Conservation (phyloP, 2,797 vertebrate genomes). For the Buceros bicornis region DNA sequence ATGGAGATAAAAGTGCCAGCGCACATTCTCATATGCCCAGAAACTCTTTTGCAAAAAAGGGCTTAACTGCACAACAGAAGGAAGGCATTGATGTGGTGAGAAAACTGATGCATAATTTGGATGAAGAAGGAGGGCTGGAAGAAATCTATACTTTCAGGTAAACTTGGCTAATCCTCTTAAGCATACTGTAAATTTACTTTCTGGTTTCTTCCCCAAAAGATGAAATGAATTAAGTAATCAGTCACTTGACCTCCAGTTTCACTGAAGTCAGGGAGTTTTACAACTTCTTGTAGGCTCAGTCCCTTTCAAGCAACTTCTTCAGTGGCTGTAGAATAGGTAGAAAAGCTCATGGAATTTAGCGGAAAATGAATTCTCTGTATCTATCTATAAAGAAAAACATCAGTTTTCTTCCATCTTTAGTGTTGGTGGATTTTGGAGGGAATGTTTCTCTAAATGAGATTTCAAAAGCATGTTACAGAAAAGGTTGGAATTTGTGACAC, state of each 20-base stretch:
- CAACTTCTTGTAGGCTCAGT: not conserved
- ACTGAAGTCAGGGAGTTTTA: not conserved
- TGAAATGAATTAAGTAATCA: not conserved
- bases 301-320: not conserved
- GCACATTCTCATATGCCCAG: not conserved
- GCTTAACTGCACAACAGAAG: constrained; percentile 86
- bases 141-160: constrained; percentile 94
- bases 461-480: not conserved
- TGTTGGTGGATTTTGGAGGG: not conserved
- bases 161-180: not conserved
- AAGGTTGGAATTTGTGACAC: not conserved
- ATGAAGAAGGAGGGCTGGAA: constrained; percentile 88
- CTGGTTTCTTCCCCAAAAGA: not conserved
- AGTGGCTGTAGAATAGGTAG: not conserved
- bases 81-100: constrained; percentile 86
- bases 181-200: not conserved
- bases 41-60: constrained; percentile 78
- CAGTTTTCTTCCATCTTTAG: not conserved
- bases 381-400: not conserved
- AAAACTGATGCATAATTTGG: constrained; percentile 87
- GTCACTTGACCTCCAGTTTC: not conserved
- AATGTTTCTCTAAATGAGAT: not conserved
- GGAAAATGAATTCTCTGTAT: not conserved
- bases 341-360: not conserved
- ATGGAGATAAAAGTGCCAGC: constrained; percentile 56